Conservation (phyloP, 2,797 vertebrate genomes). For the Neomorphus geoffroyi region DNA sequence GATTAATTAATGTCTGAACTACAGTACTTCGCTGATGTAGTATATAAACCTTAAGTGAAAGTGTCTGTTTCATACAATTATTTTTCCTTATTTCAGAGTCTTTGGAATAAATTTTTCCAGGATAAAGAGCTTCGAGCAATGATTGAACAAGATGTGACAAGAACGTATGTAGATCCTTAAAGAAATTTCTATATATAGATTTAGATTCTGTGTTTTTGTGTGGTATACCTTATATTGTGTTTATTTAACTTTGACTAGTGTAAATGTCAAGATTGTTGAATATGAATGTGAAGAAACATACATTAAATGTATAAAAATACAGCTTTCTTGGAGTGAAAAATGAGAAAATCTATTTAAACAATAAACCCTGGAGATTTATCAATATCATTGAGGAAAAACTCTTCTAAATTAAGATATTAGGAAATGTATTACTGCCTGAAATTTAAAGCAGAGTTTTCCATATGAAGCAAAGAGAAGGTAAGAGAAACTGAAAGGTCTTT, state of each 20-base stretch:
- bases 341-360: not conserved
- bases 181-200: not conserved
- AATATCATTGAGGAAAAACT: conserved; percentile 53
- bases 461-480: conserved; percentile 14
- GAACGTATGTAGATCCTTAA: conserved; percentile 86
- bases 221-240: not conserved
- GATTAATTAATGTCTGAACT: conserved; percentile 30
- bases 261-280: conserved; percentile 28
- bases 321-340: not conserved
- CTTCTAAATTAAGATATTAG: conserved; percentile 68
- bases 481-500: conserved; percentile 31
- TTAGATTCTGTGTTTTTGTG: not conserved
- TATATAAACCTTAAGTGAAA: not conserved
- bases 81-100: conserved; percentile 84
- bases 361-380: conserved; percentile 41
- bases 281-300: conserved; percentile 34
- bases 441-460: conserved; percentile 47
- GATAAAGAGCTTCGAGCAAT: conserved; percentile 96
- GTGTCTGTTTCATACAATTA: conserved; percentile 3
- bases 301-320: not conserved
- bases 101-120: conserved; percentile 98
- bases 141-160: conserved; percentile 96
- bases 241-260: not conserved
- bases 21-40: not conserved
- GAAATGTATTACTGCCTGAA: conserved; percentile 40